A percentile compares a stretch with the other conserved stretches of the same genome.
These are phyloP conservation scores for Leucoptera coffeella DNA, from an alignment of 2,888 invertebrate genomes.

Conservation along the genomic window DNA sequence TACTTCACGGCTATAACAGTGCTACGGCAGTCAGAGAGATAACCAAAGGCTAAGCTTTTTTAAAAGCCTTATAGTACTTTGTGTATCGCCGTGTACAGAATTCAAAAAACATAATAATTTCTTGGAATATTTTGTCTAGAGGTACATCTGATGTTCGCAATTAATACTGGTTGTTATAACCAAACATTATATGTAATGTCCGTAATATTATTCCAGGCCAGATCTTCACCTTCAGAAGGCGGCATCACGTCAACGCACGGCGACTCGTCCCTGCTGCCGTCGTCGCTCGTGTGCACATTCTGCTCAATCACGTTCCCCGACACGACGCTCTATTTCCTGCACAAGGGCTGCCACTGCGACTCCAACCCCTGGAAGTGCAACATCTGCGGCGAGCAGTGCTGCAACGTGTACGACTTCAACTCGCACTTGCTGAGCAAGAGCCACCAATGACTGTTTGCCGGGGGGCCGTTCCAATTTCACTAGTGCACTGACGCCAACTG, in stretches of 20 bases:
- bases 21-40: too few relatives aligned
- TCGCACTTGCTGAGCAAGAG: conserved; percentile 91
- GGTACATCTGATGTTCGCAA: too few relatives aligned
- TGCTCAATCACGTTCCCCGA: conserved; percentile 95
- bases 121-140: too few relatives aligned
- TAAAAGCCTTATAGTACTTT: too few relatives aligned
- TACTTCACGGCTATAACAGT: too few relatives aligned
- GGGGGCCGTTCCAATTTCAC: conserved; percentile 36
- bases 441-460: conserved; percentile 67
- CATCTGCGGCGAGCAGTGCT: conserved; percentile 92
- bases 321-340: conserved; percentile 91
- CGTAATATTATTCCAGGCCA: conserved; percentile 3
- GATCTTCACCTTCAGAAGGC: conserved; percentile 42
- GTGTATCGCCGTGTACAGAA: conserved; percentile 3
- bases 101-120: too few relatives aligned
- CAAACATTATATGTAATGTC: too few relatives aligned
- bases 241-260: conserved; percentile 69
- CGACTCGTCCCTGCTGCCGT: conserved; percentile 49
- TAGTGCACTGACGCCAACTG: conserved; percentile 14
- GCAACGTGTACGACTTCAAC: conserved; percentile 95
- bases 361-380: conserved; percentile 96
- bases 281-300: conserved; percentile 73
- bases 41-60: too few relatives aligned
- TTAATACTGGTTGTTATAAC: too few relatives aligned
- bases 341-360: conserved; percentile 97